Conservation (phyloP, 2,888 invertebrate species). For the Caenorhabditis sp. region DNA sequence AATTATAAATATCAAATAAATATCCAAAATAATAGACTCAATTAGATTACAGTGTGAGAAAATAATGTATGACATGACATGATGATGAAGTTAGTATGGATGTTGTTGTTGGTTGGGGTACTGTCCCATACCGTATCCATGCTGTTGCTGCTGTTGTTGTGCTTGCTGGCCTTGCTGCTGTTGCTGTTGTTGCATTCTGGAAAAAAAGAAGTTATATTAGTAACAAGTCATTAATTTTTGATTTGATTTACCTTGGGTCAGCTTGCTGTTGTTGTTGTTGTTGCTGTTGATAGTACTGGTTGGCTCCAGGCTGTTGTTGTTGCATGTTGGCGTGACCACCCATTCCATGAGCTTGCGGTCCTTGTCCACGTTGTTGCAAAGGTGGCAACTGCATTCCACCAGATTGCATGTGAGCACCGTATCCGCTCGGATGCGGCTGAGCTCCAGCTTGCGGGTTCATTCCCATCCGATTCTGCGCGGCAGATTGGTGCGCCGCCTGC, state of each 20-base stretch:
- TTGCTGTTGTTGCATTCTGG: slow-evolving; percentile 52
- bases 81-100: slow-evolving; percentile 28
- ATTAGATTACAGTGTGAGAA: not conserved
- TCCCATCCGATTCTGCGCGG: too few relatives aligned
- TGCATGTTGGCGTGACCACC: slow-evolving; percentile 8
- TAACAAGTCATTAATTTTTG: not conserved
- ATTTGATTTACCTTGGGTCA: slow-evolving; percentile 2
- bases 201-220: not conserved
- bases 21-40: not conserved
- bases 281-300: slow-evolving; percentile 45
- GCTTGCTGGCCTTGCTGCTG: slow-evolving; percentile 20
- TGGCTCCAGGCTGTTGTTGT: slow-evolving; percentile 20
- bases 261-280: slow-evolving; percentile 1
- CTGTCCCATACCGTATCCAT: slow-evolving; percentile 32
- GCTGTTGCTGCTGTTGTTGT: slow-evolving; percentile 25
- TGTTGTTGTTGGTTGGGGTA: slow-evolving; percentile 33
- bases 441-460: slow-evolving; percentile 31
- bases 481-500: too few relatives aligned
- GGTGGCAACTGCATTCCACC: slow-evolving; percentile 19
- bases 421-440: slow-evolving; percentile 5
- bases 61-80: slow-evolving; percentile 16
- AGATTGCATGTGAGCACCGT: slow-evolving; percentile 6
- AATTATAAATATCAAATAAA: not conserved
- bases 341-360: slow-evolving; percentile 31
- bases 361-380: slow-evolving; percentile 28